Conservation (phyloP, 2,113 vertebrate species). For the Saccopteryx leptura region DNA sequence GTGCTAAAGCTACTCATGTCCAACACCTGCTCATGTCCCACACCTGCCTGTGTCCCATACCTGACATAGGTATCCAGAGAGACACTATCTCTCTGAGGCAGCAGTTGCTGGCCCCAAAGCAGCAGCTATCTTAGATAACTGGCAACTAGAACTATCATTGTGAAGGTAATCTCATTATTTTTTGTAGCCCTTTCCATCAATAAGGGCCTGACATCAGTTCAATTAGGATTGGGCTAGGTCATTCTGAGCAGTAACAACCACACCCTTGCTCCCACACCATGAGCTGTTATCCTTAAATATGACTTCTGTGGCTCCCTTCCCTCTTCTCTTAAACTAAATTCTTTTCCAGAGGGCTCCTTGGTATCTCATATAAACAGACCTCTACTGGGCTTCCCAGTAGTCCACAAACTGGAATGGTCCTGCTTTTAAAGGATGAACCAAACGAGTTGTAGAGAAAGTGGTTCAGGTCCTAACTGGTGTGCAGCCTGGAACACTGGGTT, state of each 20-base stretch:
- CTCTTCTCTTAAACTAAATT: not conserved
- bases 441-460: not conserved
- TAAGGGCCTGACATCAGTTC: not conserved
- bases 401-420: not conserved
- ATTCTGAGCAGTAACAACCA: not conserved
- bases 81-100: not conserved
- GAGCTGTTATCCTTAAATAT: not conserved
- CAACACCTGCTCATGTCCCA: not conserved
- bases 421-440: not conserved
- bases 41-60: not conserved
- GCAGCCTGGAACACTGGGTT: not conserved
- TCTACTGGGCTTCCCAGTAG: not conserved
- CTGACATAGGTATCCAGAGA: not conserved
- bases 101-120: not conserved
- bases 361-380: not conserved
- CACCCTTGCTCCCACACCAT: not conserved
- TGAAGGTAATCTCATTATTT: conserved; percentile 22
- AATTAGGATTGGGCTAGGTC: not conserved
- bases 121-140: not conserved
- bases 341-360: not conserved
- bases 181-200: not conserved
- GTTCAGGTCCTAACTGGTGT: not conserved
- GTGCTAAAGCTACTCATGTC: not conserved
- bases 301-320: not conserved
- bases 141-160: not conserved